These are phyloP conservation scores for Drosophila quinaria DNA, from an alignment of 2,888 invertebrate genomes.

Conservation along the genomic window DNA sequence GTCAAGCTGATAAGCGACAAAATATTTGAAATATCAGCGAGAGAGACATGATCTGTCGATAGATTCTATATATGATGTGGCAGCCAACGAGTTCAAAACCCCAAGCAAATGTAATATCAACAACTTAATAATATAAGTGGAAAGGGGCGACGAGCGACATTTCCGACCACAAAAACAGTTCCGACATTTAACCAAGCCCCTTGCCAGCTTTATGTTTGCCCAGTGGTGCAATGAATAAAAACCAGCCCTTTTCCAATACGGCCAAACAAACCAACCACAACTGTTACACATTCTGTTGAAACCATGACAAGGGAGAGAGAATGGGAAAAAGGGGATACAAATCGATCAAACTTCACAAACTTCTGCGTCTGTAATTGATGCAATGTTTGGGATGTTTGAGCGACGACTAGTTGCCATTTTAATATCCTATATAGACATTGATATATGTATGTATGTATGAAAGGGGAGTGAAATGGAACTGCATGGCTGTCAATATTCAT, in stretches of 20 bases:
- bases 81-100: slow-evolving; percentile 6
- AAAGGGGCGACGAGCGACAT: slow-evolving; percentile 34
- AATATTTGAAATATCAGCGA: slow-evolving; percentile 17
- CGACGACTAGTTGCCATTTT: slow-evolving; percentile 18
- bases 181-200: slow-evolving; percentile 59
- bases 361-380: slow-evolving; percentile 46
- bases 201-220: slow-evolving; percentile 60
- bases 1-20: slow-evolving; percentile 59
- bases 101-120: slow-evolving; percentile 16
- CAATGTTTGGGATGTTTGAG: slow-evolving; percentile 55
- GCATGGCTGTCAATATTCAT: slow-evolving; percentile 60
- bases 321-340: slow-evolving; percentile 43
- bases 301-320: slow-evolving; percentile 2
- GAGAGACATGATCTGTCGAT: slow-evolving; percentile 35
- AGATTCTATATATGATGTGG: slow-evolving; percentile 26
- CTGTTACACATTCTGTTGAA: slow-evolving; percentile 63
- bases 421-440: slow-evolving; percentile 15
- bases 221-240: slow-evolving; percentile 48
- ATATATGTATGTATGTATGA: slow-evolving; percentile 14
- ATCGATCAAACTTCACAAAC: slow-evolving; percentile 70
- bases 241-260: slow-evolving; percentile 8
- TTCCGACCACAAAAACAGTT: slow-evolving; percentile 50
- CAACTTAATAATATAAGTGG: slow-evolving; percentile 8
- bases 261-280: slow-evolving; percentile 62
- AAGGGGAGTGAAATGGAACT: background rate